Conservation (phyloP, 2,797 vertebrate species). For the Smutsia temminckii region DNA sequence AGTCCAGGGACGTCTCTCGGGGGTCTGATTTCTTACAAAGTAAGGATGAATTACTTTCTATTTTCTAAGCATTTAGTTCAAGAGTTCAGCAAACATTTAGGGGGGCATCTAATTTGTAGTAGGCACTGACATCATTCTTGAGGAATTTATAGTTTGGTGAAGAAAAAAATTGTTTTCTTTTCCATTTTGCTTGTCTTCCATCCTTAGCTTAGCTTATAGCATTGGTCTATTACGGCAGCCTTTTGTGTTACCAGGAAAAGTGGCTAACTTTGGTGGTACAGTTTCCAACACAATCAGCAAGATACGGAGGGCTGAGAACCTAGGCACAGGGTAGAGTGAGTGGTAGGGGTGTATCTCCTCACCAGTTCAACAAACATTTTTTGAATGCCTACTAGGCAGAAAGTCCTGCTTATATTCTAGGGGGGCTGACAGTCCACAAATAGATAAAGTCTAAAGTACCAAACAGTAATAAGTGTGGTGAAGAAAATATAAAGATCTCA, state of each 20-base stretch:
- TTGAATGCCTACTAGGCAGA: background rate
- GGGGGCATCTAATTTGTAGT: constrained; percentile 37
- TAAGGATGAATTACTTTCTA: constrained; percentile 34
- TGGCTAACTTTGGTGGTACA: background rate
- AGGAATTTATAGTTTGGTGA: background rate
- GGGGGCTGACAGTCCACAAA: background rate
- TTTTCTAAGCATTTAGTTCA: constrained; percentile 41
- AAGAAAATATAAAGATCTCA: background rate
- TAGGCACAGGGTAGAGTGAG: background rate
- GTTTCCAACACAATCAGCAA: background rate
- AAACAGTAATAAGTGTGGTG: background rate
- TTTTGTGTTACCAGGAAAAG: background rate
- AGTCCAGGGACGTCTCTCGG: background rate
- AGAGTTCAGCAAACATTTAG: constrained; percentile 52
- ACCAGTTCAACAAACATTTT: background rate
- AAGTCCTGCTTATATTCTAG: background rate
- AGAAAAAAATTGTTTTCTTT: background rate
- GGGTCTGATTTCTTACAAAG: constrained; percentile 35
- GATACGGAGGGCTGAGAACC: background rate
- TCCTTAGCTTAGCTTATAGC: background rate
- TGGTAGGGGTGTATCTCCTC: background rate
- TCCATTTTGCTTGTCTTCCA: background rate
- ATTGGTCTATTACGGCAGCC: background rate
- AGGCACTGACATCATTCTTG: background rate
- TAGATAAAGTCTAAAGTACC: background rate